Percentiles rank a stretch among this genome's conserved stretches.
These are phyloP conservation scores for Sander vitreus DNA, from an alignment of 2,113 vertebrate genomes.

Conservation along the genomic window DNA sequence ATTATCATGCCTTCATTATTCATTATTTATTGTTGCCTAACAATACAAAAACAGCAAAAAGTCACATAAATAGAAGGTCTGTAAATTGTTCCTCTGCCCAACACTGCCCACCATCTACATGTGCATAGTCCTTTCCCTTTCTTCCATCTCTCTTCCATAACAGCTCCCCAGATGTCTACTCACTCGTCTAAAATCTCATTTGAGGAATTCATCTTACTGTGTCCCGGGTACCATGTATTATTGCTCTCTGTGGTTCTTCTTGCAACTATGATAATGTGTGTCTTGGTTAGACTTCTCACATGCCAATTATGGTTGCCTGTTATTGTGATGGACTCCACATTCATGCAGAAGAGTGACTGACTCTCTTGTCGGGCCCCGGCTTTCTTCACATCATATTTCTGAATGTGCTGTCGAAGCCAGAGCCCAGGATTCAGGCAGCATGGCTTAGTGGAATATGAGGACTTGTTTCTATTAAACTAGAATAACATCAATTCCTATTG, in stretches of 20 bases:
- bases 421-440: slow-evolving; percentile 8
- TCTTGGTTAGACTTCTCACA: slow-evolving; percentile 68
- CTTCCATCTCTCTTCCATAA: slow-evolving; percentile 57
- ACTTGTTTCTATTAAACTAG: slow-evolving; percentile 49
- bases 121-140: slow-evolving; percentile 22
- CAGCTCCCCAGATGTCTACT: slow-evolving; percentile 65
- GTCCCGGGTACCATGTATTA: slow-evolving; percentile 75
- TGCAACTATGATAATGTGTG: slow-evolving; percentile 79
- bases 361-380: slow-evolving; percentile 7
- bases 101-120: slow-evolving; percentile 28
- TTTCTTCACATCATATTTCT: slow-evolving; percentile 47
- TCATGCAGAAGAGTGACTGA: slow-evolving; percentile 49
- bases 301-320: slow-evolving; percentile 74
- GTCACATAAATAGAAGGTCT: slow-evolving; percentile 40
- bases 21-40: neutral
- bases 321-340: slow-evolving; percentile 72
- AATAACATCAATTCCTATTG: slow-evolving; percentile 52
- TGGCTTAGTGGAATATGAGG: slow-evolving; percentile 29
- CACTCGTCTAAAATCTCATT: slow-evolving; percentile 77
- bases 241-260: slow-evolving; percentile 73
- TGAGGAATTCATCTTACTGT: slow-evolving; percentile 80
- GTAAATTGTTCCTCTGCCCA: slow-evolving; percentile 36
- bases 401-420: slow-evolving; percentile 45
- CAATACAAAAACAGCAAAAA: slow-evolving; percentile 28
- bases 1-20: slow-evolving; percentile 35